These are phyloP conservation scores for Leptinotarsa defecta DNA, from an alignment of 1,140 invertebrate species.

Conservation along the genomic window DNA sequence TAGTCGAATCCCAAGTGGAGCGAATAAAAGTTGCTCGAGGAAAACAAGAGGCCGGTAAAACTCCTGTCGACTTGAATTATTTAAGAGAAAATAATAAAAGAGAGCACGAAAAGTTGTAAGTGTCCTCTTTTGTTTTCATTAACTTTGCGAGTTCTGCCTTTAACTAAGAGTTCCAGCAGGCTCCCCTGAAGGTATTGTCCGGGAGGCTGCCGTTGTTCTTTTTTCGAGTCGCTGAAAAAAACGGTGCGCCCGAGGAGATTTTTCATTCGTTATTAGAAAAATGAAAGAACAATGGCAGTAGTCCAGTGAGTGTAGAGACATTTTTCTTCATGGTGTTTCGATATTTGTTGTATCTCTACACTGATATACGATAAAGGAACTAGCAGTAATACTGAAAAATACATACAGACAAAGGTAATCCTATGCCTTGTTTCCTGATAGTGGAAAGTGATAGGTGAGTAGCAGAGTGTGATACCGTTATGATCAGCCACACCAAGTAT, in stretches of 20 bases:
- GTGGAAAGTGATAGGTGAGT: no score
- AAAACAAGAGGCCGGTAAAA: not conserved
- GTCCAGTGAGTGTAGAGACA: no score
- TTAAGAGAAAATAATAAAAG: slow-evolving; percentile 3
- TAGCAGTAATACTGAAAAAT: no score
- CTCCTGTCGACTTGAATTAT: not conserved
- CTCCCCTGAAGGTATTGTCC: not conserved
- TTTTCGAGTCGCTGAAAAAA: not conserved
- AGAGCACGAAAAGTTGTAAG: not conserved
- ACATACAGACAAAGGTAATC: no score
- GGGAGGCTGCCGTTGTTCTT: not conserved
- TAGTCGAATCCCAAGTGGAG: not conserved
- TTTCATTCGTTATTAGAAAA: not conserved
- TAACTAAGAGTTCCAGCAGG: not conserved
- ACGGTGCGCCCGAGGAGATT: not conserved
- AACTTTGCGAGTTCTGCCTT: not conserved
- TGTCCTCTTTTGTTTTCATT: slow-evolving; percentile 6
- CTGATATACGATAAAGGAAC: no score
- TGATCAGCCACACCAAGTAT: no score
- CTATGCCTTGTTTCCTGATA: no score
- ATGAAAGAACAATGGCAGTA: not conserved
- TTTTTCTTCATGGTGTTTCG: no score
- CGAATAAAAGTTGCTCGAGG: not conserved
- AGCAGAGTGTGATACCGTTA: no score
- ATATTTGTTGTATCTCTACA: no score